phyloP scores from a whole-genome alignment of 1,140 invertebrate species.

The Ectropis grisescens region DNA sequence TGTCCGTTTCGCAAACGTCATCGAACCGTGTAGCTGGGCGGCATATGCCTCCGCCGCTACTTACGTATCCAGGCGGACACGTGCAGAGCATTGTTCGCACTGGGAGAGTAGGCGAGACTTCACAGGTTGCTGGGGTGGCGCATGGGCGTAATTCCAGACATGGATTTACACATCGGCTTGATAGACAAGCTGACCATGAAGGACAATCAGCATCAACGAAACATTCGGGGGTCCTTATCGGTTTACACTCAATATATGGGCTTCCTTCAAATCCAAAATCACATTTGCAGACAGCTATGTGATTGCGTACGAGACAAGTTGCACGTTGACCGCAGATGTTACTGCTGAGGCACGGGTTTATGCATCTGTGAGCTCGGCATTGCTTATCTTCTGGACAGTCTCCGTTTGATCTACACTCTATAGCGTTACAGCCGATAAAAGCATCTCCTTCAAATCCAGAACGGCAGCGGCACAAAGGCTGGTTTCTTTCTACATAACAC shows the following conservation, averaged over 20 bases:
- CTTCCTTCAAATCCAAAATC: constrained; percentile 80
- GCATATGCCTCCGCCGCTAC: constrained; percentile 84
- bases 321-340: constrained; percentile 84
- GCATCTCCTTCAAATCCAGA: constrained; percentile 87
- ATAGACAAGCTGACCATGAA: constrained; percentile 82
- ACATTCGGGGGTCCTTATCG: constrained; percentile 82
- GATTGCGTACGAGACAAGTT: constrained; percentile 85
- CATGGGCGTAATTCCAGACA: constrained; percentile 86
- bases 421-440: constrained; percentile 79
- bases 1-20: constrained; percentile 80
- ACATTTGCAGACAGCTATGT: constrained; percentile 87
- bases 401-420: constrained; percentile 90
- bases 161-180: constrained; percentile 86
- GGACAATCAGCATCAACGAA: constrained; percentile 86
- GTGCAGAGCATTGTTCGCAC: constrained; percentile 90
- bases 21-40: constrained; percentile 75
- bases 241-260: constrained; percentile 83
- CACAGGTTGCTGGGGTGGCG: constrained; percentile 81
- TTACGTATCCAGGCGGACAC: constrained; percentile 90
- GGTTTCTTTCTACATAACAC: constrained; percentile 82
- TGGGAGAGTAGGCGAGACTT: constrained; percentile 83
- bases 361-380: constrained; percentile 89
- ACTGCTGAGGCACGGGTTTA: constrained; percentile 85
- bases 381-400: constrained; percentile 89
- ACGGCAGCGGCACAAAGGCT: constrained; percentile 83